Conservation (phyloP, 2,888 invertebrate species). For the Aphrophora alni region DNA sequence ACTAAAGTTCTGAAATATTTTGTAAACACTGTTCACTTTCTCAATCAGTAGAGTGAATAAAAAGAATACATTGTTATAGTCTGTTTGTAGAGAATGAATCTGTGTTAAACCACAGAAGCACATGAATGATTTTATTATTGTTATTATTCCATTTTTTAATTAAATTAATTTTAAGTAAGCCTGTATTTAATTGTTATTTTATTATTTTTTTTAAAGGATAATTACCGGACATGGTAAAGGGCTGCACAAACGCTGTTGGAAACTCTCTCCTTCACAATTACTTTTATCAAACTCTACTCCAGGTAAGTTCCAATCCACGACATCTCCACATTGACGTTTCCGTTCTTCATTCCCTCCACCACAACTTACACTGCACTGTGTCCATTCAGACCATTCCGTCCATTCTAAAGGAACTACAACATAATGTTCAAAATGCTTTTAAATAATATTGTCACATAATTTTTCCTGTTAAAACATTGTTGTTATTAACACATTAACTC, state of each 20-base stretch:
- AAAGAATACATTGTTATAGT: too few relatives aligned
- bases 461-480: too few relatives aligned
- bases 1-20: too few relatives aligned
- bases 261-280: conserved; percentile 40
- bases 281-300: conserved; percentile 34
- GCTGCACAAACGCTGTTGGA: conserved; percentile 33
- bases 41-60: too few relatives aligned
- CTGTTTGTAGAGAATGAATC: too few relatives aligned
- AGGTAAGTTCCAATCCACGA: background rate
- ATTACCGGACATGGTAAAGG: conserved; percentile 57
- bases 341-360: conserved; percentile 59
- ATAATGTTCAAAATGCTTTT: background rate
- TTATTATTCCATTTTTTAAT: too few relatives aligned
- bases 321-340: conserved; percentile 56
- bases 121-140: too few relatives aligned
- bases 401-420: conserved; percentile 62
- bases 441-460: background rate
- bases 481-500: background rate
- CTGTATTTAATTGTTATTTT: too few relatives aligned
- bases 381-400: conserved; percentile 61
- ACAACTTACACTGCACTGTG: conserved; percentile 61
- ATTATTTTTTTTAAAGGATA: background rate
- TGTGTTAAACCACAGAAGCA: too few relatives aligned
- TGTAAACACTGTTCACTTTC: too few relatives aligned
- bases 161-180: too few relatives aligned